phyloP scores from a whole-genome alignment of 1,140 invertebrate species.

The Ladona fulva region DNA sequence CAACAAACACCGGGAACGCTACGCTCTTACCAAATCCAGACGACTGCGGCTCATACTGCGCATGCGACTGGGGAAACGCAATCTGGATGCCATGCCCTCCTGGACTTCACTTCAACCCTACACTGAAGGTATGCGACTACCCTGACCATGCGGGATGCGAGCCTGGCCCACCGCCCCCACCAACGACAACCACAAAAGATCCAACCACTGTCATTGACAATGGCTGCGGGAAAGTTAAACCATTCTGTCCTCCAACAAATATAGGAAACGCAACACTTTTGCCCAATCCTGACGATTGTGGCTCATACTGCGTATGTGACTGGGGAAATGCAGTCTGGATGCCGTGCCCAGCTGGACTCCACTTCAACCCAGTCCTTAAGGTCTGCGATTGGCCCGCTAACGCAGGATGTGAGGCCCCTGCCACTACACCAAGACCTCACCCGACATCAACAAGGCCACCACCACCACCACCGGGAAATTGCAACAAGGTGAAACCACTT shows the following conservation, averaged over 20 bases:
- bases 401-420: conserved; percentile 15
- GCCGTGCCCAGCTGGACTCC: conserved; percentile 18
- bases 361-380: conserved; percentile 24
- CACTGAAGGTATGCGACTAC: conserved; percentile 27
- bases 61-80: conserved; percentile 28
- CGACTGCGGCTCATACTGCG: conserved; percentile 31
- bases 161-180: too few species aligned
- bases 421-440: neutral
- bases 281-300: conserved; percentile 27
- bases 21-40: conserved; percentile 20
- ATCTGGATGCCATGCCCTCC: conserved; percentile 23
- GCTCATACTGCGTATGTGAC: conserved; percentile 31
- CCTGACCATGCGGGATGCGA: conserved; percentile 18
- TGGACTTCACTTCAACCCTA: conserved; percentile 24
- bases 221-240: too few species aligned
- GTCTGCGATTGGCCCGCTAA: conserved; percentile 27
- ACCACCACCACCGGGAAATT: neutral
- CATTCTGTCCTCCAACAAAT: neutral
- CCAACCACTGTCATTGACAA: too few species aligned
- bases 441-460: neutral
- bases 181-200: too few species aligned
- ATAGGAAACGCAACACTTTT: conserved; percentile 12
- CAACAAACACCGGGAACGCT: neutral
- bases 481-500: neutral
- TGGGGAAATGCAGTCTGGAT: conserved; percentile 25